Evolutionary conservation across 1,140 invertebrate genomes (phyloP).

Genomic region (Himalopsyche phryganea): DNA sequence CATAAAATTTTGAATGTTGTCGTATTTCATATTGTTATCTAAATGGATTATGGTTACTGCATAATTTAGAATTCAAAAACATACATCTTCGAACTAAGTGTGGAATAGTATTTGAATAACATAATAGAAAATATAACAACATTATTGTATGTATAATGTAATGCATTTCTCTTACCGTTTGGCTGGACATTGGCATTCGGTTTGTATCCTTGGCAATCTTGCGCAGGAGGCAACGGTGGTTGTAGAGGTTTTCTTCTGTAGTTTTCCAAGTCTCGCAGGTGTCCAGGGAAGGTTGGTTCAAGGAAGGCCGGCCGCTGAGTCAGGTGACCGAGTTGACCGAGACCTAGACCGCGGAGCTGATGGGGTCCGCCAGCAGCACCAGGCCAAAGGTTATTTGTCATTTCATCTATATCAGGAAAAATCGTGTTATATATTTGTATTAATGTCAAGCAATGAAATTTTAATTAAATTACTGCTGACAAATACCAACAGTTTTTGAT

Average conservation of each 20-base stretch:
- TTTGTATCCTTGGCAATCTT: conserved; percentile 44
- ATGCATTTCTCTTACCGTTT: conserved; percentile 33
- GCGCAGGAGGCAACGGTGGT: conserved; percentile 17
- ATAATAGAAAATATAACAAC: too few species aligned
- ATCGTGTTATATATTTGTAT: background rate
- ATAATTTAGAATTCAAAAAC: too few species aligned
- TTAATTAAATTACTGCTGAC: too few species aligned
- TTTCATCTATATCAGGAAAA: conserved; percentile 28
- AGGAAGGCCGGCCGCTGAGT: background rate
- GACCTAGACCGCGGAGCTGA: conserved; percentile 15
- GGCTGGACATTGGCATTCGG: conserved; percentile 41
- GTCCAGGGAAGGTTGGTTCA: background rate
- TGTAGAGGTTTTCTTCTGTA: conserved; percentile 4
- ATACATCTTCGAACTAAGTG: too few species aligned
- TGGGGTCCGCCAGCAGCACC: conserved; percentile 15
- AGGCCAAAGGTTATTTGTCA: conserved; percentile 27
- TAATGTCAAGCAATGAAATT: too few species aligned
- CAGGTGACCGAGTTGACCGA: background rate
- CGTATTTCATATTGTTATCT: too few species aligned
- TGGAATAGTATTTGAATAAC: too few species aligned
- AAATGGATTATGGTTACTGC: too few species aligned
- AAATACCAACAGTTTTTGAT: too few species aligned
- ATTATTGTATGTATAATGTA: too few species aligned
- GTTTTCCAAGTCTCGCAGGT: conserved; percentile 8
- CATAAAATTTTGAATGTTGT: too few species aligned